Conservation (phyloP, 2,888 invertebrate species). For the Tolmerus cingulatus region DNA sequence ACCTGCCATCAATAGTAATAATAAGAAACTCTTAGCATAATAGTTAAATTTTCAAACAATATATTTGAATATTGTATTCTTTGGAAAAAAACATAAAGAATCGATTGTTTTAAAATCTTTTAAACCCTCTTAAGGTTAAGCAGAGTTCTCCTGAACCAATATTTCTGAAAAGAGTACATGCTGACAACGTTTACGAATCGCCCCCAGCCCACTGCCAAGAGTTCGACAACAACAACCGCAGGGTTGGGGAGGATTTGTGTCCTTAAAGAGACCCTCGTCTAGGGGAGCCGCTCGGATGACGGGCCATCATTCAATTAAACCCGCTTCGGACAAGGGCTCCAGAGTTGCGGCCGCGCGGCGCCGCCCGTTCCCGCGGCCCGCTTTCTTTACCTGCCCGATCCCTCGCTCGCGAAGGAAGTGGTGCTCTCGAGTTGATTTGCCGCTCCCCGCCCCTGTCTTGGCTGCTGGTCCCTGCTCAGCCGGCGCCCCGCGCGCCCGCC, state of each 20-base stretch:
- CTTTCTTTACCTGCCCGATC: slow-evolving; percentile 1
- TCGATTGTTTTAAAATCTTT: too few species aligned
- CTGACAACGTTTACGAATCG: not conserved
- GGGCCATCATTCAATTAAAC: slow-evolving; percentile 38
- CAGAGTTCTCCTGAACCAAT: too few species aligned
- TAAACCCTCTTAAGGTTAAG: too few species aligned
- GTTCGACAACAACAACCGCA: not conserved
- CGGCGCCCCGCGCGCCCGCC: not conserved
- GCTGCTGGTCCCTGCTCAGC: not conserved
- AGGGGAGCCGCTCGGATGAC: not conserved
- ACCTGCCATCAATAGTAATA: too few species aligned
- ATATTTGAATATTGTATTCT: too few species aligned
- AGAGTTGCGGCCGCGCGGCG: not conserved
- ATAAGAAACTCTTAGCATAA: too few species aligned
- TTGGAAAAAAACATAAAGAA: too few species aligned
- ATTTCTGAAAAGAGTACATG: too few species aligned
- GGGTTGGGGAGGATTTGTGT: not conserved
- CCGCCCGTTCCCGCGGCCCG: not conserved
- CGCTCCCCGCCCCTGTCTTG: not conserved
- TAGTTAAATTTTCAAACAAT: too few species aligned
- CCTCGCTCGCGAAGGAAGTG: not conserved
- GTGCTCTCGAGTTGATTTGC: slow-evolving; percentile 30
- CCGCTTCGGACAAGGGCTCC: not conserved
- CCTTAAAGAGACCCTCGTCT: not conserved
- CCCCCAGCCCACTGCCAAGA: not conserved